phyloP scores from a whole-genome alignment of 2,113 vertebrate genomes.

The Rallus limicola region DNA sequence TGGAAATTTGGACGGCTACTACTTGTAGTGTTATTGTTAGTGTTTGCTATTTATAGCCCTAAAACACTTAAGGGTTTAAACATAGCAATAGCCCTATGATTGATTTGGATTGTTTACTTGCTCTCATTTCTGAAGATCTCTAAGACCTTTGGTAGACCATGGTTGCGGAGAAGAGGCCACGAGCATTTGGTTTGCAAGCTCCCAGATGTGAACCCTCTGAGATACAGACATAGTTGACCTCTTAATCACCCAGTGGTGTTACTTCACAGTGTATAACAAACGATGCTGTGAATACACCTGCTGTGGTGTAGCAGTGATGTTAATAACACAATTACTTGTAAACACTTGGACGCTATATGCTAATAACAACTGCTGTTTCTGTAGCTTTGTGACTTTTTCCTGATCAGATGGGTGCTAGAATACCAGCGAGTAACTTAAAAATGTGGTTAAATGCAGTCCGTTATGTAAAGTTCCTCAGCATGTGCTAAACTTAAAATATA shows the following conservation, averaged over 20 bases:
- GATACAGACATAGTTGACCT: neutral
- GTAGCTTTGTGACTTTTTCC: neutral
- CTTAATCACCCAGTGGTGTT: neutral
- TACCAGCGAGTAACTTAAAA: neutral
- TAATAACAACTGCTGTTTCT: neutral
- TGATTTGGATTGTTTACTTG: neutral
- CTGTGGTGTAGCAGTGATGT: neutral
- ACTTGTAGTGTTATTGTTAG: rapidly evolving
- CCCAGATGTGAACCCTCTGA: neutral
- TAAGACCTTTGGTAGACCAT: neutral
- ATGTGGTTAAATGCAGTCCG: neutral
- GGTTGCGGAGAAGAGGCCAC: neutral
- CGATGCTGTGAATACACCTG: neutral
- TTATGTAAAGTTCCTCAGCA: neutral
- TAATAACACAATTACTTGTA: neutral
- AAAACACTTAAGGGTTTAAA: neutral
- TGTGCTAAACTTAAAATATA: neutral
- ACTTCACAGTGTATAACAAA: neutral
- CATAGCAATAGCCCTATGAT: neutral
- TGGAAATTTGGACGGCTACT: neutral
- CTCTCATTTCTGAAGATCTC: neutral
- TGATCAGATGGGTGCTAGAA: neutral
- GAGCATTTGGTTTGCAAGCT: neutral
- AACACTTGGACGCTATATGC: neutral
- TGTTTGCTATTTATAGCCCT: neutral